Evolutionary conservation across 2,797 vertebrate species (phyloP).

Genomic region (Anomalospiza imberbis): DNA sequence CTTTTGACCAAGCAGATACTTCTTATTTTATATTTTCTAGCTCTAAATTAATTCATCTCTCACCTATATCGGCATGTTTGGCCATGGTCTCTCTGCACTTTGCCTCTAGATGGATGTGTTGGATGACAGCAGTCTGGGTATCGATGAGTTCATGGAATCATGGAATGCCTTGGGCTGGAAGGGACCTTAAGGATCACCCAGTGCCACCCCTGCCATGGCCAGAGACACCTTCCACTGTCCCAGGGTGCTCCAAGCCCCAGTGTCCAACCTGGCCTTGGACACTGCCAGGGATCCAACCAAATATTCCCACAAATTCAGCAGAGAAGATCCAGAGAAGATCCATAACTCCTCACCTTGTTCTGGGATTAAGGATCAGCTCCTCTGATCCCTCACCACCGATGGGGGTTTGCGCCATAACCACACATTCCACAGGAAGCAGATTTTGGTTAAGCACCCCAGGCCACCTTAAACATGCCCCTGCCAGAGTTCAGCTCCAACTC

Average conservation of each 20-base stretch:
- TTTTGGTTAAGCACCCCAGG: background rate
- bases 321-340: background rate
- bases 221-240: background rate
- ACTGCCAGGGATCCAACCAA: background rate
- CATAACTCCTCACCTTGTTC: background rate
- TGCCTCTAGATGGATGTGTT: background rate
- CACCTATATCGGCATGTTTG: background rate
- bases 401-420: background rate
- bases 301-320: background rate
- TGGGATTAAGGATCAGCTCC: background rate
- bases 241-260: fast-evolving
- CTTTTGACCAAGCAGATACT: background rate
- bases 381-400: background rate
- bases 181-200: background rate
- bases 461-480: background rate
- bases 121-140: background rate
- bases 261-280: background rate
- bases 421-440: background rate
- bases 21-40: background rate
- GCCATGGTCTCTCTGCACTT: background rate
- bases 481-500: background rate
- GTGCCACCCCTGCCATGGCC: background rate
- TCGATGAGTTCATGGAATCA: background rate
- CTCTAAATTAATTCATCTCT: background rate
- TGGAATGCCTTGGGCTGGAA: background rate